These are phyloP conservation scores for Teleiodes luculella DNA, from an alignment of 2,888 invertebrate species.

Conservation along the genomic window DNA sequence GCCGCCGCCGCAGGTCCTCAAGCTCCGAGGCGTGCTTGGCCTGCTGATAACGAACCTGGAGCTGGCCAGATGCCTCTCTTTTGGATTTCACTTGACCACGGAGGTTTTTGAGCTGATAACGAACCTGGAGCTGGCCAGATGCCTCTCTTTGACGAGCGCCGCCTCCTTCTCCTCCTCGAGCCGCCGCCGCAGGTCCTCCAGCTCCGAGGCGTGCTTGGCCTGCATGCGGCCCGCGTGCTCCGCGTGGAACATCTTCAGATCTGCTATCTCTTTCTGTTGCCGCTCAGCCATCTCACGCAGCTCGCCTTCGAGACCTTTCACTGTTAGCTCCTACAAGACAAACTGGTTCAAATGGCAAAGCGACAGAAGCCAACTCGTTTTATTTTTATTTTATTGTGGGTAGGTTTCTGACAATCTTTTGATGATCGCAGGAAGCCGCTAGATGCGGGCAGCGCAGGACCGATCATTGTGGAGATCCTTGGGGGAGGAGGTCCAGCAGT, in stretches of 20 bases:
- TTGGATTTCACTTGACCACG: too few relatives aligned
- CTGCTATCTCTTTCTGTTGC: slow-evolving; percentile 82
- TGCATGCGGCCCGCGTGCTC: slow-evolving; percentile 59
- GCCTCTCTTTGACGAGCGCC: slow-evolving; percentile 65
- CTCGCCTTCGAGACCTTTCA: slow-evolving; percentile 92
- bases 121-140: slow-evolving; percentile 64
- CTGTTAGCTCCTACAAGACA: slow-evolving; percentile 83
- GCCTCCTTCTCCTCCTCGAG: slow-evolving; percentile 63
- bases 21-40: slow-evolving; percentile 63
- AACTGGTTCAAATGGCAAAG: too few relatives aligned
- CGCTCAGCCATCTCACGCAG: slow-evolving; percentile 87
- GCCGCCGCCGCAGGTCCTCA: slow-evolving; percentile 76
- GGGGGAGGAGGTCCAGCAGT: too few relatives aligned
- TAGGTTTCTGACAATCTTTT: too few relatives aligned
- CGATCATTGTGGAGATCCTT: too few relatives aligned
- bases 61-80: slow-evolving; percentile 67
- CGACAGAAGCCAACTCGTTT: too few relatives aligned
- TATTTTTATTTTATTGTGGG: too few relatives aligned
- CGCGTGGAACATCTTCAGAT: slow-evolving; percentile 65
- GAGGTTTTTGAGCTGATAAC: not conserved
- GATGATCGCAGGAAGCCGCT: too few relatives aligned
- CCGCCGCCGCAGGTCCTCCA: slow-evolving; percentile 77
- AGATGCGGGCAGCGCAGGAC: too few relatives aligned
- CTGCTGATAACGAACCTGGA: slow-evolving; percentile 52
- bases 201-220: slow-evolving; percentile 60